phyloP scores from a whole-genome alignment of 2,797 vertebrate species.

The Rhinoraja longicauda region DNA sequence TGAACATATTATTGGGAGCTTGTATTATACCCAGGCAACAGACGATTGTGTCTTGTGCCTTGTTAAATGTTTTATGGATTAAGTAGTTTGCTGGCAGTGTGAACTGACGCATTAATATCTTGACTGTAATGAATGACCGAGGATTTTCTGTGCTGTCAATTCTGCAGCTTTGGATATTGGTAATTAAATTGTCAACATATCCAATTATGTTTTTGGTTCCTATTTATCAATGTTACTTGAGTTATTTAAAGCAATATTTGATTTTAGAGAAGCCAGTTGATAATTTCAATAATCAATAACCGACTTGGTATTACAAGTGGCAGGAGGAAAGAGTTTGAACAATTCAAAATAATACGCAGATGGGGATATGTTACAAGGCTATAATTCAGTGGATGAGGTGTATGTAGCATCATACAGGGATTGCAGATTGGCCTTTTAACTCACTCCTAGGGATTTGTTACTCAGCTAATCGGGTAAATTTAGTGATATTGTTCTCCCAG shows the following conservation, averaged over 20 bases:
- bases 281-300: constrained; percentile 31
- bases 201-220: constrained; percentile 16
- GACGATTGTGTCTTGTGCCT: constrained; percentile 3
- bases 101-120: constrained; percentile 31
- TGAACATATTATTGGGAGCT: constrained; percentile 22
- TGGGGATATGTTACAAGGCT: background rate
- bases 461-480: background rate
- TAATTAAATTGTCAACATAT: constrained; percentile 35
- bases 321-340: background rate
- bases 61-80: constrained; percentile 27
- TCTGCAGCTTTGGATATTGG: constrained; percentile 13
- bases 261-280: background rate
- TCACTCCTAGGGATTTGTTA: background rate
- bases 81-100: constrained; percentile 5
- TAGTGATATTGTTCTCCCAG: background rate
- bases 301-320: background rate
- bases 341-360: constrained; percentile 5
- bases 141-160: constrained; percentile 19
- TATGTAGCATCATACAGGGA: background rate
- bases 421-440: background rate
- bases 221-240: constrained; percentile 26
- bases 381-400: constrained; percentile 5
- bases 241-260: constrained; percentile 24
- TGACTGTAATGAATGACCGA: constrained; percentile 19
- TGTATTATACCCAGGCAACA: background rate